Evolutionary conservation across 1,140 invertebrate genomes (phyloP).

Genomic region (Leptopilina clavipes): DNA sequence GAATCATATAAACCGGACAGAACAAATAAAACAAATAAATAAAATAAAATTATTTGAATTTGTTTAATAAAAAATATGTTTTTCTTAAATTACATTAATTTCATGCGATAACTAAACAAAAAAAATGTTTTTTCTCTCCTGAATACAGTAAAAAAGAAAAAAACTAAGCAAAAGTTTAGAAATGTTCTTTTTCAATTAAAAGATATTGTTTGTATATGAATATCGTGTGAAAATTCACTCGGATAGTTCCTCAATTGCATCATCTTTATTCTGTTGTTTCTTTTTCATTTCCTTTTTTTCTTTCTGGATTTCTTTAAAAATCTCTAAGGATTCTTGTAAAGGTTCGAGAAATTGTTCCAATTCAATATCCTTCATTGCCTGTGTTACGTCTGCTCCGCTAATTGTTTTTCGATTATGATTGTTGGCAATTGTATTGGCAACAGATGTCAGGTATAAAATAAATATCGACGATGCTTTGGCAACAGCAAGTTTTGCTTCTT

Average conservation of each 20-base stretch:
- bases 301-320: conserved; percentile 79
- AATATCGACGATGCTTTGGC: conserved; percentile 84
- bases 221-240: too few species aligned
- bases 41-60: too few species aligned
- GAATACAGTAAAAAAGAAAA: too few species aligned
- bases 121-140: too few species aligned
- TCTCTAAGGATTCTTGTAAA: conserved; percentile 85
- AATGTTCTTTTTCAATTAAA: too few species aligned
- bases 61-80: too few species aligned
- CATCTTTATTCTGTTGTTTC: conserved; percentile 73
- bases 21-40: too few species aligned
- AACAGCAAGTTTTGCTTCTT: conserved; percentile 90
- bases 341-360: conserved; percentile 92
- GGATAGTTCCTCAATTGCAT: conserved; percentile 56
- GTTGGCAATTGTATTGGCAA: conserved; percentile 85
- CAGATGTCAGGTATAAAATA: conserved; percentile 80
- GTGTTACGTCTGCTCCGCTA: conserved; percentile 88
- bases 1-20: too few species aligned
- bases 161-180: too few species aligned
- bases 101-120: too few species aligned
- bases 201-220: too few species aligned
- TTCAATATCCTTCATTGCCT: conserved; percentile 92
- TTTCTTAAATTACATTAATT: too few species aligned
- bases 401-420: conserved; percentile 91
- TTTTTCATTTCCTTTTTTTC: conserved; percentile 78